phyloP scores from a whole-genome alignment of 2,888 invertebrate species.

The Uloborus plumipes region DNA sequence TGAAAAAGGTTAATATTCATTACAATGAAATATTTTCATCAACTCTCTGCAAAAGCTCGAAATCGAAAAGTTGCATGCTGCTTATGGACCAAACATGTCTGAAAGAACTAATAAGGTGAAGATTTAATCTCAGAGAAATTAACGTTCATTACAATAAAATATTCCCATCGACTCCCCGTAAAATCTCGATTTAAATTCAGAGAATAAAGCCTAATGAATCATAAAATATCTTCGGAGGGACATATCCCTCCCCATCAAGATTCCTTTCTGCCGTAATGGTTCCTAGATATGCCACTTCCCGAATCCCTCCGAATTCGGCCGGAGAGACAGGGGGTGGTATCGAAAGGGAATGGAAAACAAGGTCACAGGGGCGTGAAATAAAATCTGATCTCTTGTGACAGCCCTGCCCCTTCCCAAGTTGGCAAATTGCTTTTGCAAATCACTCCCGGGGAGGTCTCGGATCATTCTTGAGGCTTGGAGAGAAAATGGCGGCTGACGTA shows the following conservation, averaged over 20 bases:
- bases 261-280: constrained; percentile 26
- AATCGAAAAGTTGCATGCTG: too few relatives aligned
- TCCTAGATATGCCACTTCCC: constrained; percentile 38
- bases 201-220: too few relatives aligned
- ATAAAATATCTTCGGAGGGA: neutral
- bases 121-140: too few relatives aligned
- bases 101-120: too few relatives aligned
- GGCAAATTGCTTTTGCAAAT: constrained; percentile 63
- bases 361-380: constrained; percentile 63
- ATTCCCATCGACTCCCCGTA: too few relatives aligned
- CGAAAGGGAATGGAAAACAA: constrained; percentile 28
- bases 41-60: too few relatives aligned
- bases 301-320: constrained; percentile 1
- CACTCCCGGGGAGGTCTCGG: constrained; percentile 54
- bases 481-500: neutral
- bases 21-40: too few relatives aligned
- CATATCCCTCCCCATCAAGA: constrained; percentile 26
- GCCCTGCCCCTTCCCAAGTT: constrained; percentile 19
- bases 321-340: neutral
- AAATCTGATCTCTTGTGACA: constrained; percentile 63
- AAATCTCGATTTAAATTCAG: too few relatives aligned
- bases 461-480: constrained; percentile 25
- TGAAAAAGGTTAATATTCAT: too few relatives aligned
- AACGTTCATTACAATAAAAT: too few relatives aligned
- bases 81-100: too few relatives aligned